A percentile compares a stretch with the other conserved stretches of the same genome.
phyloP scores from a whole-genome alignment of 2,888 invertebrate genomes.

The Xestia ashworthii region DNA sequence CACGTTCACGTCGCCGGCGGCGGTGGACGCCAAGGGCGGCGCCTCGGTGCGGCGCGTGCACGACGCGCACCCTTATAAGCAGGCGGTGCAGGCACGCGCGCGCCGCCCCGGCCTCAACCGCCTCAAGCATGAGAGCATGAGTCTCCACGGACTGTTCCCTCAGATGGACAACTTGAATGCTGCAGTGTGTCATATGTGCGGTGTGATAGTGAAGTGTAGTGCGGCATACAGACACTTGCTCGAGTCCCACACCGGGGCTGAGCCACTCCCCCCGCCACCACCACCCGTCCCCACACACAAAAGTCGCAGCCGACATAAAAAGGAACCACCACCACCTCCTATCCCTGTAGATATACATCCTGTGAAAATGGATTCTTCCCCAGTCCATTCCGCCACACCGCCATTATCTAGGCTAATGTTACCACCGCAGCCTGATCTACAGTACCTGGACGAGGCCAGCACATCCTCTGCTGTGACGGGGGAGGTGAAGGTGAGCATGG shows the following conservation, averaged over 20 bases:
- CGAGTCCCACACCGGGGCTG: slow-evolving; percentile 87
- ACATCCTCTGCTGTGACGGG: slow-evolving; percentile 79
- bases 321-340: slow-evolving; percentile 81
- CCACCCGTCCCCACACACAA: slow-evolving; percentile 80
- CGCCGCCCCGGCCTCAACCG: slow-evolving; percentile 89
- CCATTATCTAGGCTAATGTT: slow-evolving; percentile 84
- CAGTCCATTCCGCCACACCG: slow-evolving; percentile 82
- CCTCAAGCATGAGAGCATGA: slow-evolving; percentile 92
- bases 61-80: slow-evolving; percentile 81
- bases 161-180: slow-evolving; percentile 94
- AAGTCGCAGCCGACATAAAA: slow-evolving; percentile 84
- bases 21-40: slow-evolving; percentile 78
- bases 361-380: slow-evolving; percentile 82
- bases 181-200: slow-evolving; percentile 95
- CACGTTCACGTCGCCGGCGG: slow-evolving; percentile 79
- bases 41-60: slow-evolving; percentile 76
- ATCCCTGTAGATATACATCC: slow-evolving; percentile 81
- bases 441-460: slow-evolving; percentile 82
- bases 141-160: slow-evolving; percentile 94
- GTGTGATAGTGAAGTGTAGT: slow-evolving; percentile 94
- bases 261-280: slow-evolving; percentile 86
- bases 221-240: slow-evolving; percentile 94
- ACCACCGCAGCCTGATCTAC: slow-evolving; percentile 84
- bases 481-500: slow-evolving; percentile 87
- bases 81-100: slow-evolving; percentile 73